phyloP scores from a whole-genome alignment of 2,797 vertebrate genomes.

The Melopsittacus undulatus region DNA sequence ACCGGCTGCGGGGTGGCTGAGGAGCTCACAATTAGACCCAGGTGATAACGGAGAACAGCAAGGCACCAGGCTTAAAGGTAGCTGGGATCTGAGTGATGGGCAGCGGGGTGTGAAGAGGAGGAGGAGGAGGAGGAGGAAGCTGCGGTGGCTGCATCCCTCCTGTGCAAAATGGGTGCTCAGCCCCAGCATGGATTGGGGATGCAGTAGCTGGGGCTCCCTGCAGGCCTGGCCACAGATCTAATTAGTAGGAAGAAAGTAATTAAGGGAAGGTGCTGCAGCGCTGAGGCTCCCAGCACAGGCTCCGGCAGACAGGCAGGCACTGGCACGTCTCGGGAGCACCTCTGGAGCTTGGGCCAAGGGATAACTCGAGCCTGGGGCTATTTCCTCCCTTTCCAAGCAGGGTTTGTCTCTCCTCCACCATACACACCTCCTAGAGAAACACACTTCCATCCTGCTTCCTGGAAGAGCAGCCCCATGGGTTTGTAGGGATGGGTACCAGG shows the following conservation, averaged over 20 bases:
- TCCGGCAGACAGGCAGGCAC: not conserved
- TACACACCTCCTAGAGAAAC: rapidly evolving
- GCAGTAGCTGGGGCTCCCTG: not conserved
- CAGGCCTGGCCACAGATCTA: conserved; percentile 30
- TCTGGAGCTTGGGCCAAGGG: not conserved
- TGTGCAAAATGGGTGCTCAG: not conserved
- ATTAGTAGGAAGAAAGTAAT: conserved; percentile 77
- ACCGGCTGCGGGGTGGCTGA: not conserved
- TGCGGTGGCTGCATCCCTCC: not conserved
- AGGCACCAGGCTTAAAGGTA: not conserved
- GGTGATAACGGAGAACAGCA: not conserved
- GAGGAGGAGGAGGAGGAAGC: not conserved
- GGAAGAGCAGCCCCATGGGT: not conserved
- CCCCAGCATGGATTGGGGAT: not conserved
- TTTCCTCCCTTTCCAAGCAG: not conserved
- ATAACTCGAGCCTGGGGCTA: not conserved
- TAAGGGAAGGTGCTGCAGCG: conserved; percentile 74
- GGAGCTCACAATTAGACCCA: not conserved
- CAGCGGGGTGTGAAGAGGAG: not conserved
- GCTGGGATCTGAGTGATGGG: not conserved
- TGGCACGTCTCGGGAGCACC: not conserved
- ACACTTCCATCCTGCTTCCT: not conserved
- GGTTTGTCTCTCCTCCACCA: not conserved
- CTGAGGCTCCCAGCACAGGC: conserved; percentile 67
- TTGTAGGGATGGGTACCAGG: not conserved